Evolutionary conservation across 2,888 invertebrate species (phyloP).

Genomic region (Ophion ventricosus): DNA sequence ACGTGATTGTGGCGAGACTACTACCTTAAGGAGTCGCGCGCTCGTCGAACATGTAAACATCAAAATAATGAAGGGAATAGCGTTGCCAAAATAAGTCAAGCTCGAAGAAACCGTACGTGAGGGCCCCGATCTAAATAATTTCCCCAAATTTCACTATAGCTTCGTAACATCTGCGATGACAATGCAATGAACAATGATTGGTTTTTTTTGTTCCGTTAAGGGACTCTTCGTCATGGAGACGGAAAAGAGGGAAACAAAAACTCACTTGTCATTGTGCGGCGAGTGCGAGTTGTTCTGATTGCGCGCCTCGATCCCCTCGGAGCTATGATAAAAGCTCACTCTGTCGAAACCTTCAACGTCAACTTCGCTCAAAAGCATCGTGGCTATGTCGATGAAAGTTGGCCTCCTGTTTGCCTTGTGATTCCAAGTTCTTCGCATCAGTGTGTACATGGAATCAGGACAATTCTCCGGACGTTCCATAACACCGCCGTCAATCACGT

Average conservation of each 20-base stretch:
- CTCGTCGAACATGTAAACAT: too few species aligned
- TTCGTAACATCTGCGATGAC: too few species aligned
- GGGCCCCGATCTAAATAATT: too few species aligned
- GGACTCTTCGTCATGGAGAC: background rate
- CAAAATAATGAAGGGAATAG: too few species aligned
- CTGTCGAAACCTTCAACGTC: conserved; percentile 85
- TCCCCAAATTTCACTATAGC: too few species aligned
- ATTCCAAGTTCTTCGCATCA: conserved; percentile 97
- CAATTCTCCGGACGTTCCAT: conserved; percentile 98
- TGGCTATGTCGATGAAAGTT: conserved; percentile 92
- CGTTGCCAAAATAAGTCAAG: too few species aligned
- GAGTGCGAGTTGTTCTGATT: conserved; percentile 78
- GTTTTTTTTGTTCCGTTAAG: too few species aligned
- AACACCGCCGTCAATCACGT: conserved; percentile 95
- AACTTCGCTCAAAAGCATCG: conserved; percentile 88
- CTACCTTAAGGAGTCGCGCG: too few species aligned
- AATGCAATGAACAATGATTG: too few species aligned
- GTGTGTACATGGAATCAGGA: conserved; percentile 93
- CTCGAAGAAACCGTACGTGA: too few species aligned
- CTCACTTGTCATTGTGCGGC: conserved; percentile 77
- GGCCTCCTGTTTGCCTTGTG: conserved; percentile 92
- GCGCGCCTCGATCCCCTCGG: conserved; percentile 85
- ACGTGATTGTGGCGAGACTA: too few species aligned
- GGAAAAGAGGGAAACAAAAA: conserved; percentile 24
- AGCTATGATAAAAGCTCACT: conserved; percentile 87